These are phyloP conservation scores for Amia ocellicauda DNA, from an alignment of 2,113 vertebrate genomes.

Conservation along the genomic window DNA sequence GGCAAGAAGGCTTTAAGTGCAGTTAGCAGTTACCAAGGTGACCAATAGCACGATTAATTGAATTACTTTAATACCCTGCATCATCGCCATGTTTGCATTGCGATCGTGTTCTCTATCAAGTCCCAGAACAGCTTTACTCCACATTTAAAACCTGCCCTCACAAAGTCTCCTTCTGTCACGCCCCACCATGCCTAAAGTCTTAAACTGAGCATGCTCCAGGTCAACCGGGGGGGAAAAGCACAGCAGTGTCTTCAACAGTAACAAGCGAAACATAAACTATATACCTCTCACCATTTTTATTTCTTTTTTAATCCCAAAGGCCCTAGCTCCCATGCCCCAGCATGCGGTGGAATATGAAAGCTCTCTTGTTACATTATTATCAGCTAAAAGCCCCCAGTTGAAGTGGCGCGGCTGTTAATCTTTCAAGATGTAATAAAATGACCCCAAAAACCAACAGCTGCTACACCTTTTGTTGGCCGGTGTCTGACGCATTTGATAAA, in stretches of 20 bases:
- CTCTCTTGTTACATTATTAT: background rate
- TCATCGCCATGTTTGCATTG: no score
- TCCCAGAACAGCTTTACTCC: no score
- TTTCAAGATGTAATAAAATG: background rate
- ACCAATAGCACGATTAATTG: constrained; percentile 2
- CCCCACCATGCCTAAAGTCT: no score
- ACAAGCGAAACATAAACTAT: no score
- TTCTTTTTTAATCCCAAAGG: background rate
- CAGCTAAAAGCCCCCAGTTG: background rate
- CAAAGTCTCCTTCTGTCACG: no score
- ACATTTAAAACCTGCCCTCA: no score
- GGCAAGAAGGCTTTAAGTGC: background rate
- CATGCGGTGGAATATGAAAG: background rate
- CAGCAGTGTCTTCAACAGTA: no score
- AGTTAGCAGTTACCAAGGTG: constrained; percentile 7
- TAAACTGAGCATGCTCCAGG: no score
- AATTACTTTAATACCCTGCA: no score
- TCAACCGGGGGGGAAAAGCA: no score
- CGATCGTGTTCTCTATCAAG: no score
- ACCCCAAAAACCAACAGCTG: background rate
- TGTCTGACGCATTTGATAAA: no score
- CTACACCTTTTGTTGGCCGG: background rate
- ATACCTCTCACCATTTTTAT: background rate
- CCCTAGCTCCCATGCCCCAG: background rate
- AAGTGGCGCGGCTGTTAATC: background rate